These are phyloP conservation scores for Catocala fraxini DNA, from an alignment of 2,888 invertebrate species.

Conservation along the genomic window DNA sequence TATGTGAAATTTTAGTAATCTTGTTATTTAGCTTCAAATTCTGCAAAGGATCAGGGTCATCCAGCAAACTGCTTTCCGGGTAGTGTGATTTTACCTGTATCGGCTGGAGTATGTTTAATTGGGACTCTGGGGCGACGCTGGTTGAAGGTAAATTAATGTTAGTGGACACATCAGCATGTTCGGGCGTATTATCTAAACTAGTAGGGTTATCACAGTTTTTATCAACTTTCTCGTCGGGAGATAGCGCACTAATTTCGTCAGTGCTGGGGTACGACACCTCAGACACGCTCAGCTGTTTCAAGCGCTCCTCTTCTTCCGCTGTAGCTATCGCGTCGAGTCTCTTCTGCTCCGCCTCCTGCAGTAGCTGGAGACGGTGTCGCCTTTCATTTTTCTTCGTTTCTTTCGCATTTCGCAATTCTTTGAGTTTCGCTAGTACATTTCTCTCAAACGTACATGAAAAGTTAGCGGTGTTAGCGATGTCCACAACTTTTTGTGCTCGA, in stretches of 20 bases:
- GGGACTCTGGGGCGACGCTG: constrained; percentile 63
- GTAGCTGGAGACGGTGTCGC: constrained; percentile 87
- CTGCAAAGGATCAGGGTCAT: constrained; percentile 81
- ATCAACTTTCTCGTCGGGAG: constrained; percentile 82
- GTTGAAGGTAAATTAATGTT: constrained; percentile 59
- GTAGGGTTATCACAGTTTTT: constrained; percentile 71
- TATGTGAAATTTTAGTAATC: constrained; percentile 68
- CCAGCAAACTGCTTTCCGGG: constrained; percentile 72
- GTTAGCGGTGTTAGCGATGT: constrained; percentile 70
- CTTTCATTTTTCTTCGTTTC: constrained; percentile 89
- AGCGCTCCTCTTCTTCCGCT: constrained; percentile 82
- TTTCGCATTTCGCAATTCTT: constrained; percentile 90
- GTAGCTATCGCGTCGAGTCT: constrained; percentile 84
- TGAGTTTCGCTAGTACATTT: constrained; percentile 91
- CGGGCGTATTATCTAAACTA: constrained; percentile 60
- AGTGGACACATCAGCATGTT: constrained; percentile 50
- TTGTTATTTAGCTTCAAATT: constrained; percentile 73
- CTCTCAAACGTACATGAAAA: constrained; percentile 92
- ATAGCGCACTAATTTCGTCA: constrained; percentile 87
- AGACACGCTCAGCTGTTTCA: constrained; percentile 86
- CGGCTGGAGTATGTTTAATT: constrained; percentile 78
- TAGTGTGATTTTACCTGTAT: constrained; percentile 76
- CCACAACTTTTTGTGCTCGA: constrained; percentile 75
- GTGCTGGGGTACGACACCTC: constrained; percentile 89
- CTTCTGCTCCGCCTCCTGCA: constrained; percentile 87